Evolutionary conservation across 2,888 invertebrate genomes (phyloP).

Genomic region (Hypena proboscidalis): DNA sequence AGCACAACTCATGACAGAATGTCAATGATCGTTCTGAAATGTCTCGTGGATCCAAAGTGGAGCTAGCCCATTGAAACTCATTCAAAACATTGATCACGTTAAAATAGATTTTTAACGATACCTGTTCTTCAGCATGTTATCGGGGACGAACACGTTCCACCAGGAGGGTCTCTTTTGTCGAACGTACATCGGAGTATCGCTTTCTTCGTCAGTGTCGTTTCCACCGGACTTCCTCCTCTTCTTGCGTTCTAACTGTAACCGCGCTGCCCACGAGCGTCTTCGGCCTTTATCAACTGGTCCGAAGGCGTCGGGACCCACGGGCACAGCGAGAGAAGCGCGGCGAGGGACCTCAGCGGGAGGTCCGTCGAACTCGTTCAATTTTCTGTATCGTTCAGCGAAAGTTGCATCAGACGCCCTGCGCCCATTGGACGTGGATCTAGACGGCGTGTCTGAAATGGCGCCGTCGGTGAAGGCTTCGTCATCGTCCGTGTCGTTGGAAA

Average conservation of each 20-base stretch:
- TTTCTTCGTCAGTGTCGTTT: conserved; percentile 75
- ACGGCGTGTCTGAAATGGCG: conserved; percentile 52
- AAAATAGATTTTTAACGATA: conserved; percentile 51
- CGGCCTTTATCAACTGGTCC: conserved; percentile 81
- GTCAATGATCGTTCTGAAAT: conserved; percentile 17
- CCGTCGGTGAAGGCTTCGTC: conserved; percentile 72
- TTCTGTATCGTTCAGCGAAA: conserved; percentile 77
- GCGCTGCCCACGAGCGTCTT: conserved; percentile 87
- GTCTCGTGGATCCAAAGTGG: conserved; percentile 8
- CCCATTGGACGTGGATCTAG: conserved; percentile 66
- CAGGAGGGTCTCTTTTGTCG: conserved; percentile 92
- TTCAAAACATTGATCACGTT: conserved; percentile 4
- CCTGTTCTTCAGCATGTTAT: conserved; percentile 90
- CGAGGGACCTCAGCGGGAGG: conserved; percentile 75
- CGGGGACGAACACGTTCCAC: conserved; percentile 95
- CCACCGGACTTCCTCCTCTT: conserved; percentile 84
- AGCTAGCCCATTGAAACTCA: conserved; percentile 13
- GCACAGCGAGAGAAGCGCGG: conserved; percentile 76
- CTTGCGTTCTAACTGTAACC: conserved; percentile 81
- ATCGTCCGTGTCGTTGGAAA: conserved; percentile 70
- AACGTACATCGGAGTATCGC: conserved; percentile 74
- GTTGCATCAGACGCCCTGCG: conserved; percentile 78
- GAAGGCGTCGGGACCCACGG: conserved; percentile 64
- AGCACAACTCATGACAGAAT: conserved; percentile 27
- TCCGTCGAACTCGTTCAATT: conserved; percentile 74